Evolutionary conservation across 2,888 invertebrate species (phyloP), one percentile per base, ranked within the genome.

Genomic region (Ctena decussata): DNA sequence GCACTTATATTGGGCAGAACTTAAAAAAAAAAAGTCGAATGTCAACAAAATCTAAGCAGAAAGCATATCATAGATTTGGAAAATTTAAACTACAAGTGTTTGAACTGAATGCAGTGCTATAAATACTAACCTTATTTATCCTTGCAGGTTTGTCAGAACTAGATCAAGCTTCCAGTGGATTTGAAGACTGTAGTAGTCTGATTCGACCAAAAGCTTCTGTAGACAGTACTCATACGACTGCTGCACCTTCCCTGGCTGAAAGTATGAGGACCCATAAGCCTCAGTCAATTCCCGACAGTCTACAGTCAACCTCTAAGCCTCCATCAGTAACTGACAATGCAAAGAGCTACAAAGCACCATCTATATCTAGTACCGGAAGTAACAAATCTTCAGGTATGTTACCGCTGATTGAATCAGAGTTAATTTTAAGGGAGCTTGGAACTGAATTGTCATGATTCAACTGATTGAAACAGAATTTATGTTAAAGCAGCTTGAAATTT

Each of bases 131-230:
- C n/a, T n/a, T 46, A 46, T 46, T 18, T 46, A 5, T 46, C 21
- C 27, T 24, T 65, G 8, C 71, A 85, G 87, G 81, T 44, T 24
- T 79, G 18, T 84, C 92, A 8, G 93, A 94, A 77, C 89, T 92
- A 5, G 94, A 94, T 70, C 93, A 93, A 76, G 93, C 93, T 0
- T 94, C 94, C 18, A 94, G 94, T 90, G 94, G 94, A 5, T 94
- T 94, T 92, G 94, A 93, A 80, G 94, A 94, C 85, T 93, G 92
- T n/a, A 90, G 89, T 60, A 93, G 93, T 74, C 85, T 78, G 86
- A 89, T 84, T 83, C 90, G 75, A 30, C 89, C 86, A 44, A 86
- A 89, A 79, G 71, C 90, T 77, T 82, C 90, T 41, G 78, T 80
- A 37, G 83, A 90, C 82, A 86, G 86, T 69, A 89, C 85, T 6